phyloP scores from a whole-genome alignment of 2,113 vertebrate genomes.

The Leiothrix lutea region DNA sequence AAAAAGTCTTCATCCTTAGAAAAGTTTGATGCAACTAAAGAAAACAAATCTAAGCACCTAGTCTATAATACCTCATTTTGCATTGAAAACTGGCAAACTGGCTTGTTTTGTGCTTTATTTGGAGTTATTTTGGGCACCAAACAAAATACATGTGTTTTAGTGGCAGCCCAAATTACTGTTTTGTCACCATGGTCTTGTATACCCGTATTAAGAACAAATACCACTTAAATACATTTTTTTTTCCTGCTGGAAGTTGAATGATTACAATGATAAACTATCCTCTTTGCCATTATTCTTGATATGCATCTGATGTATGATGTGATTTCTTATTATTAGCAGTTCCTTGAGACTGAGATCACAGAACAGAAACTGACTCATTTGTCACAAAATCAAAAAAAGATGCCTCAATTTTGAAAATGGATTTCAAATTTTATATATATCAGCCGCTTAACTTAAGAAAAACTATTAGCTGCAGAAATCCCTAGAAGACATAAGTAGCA shows the following conservation, averaged over 20 bases:
- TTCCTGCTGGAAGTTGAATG: not conserved
- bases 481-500: not conserved
- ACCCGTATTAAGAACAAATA: not conserved
- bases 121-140: not conserved
- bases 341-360: not conserved
- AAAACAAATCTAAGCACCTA: not conserved
- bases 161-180: not conserved
- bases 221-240: not conserved
- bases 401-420: not conserved
- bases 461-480: not conserved
- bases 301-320: not conserved
- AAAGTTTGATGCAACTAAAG: not conserved
- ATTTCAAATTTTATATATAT: not conserved
- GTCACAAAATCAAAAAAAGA: not conserved
- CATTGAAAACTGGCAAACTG: not conserved
- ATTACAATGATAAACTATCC: not conserved
- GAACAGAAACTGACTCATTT: not conserved
- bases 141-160: not conserved
- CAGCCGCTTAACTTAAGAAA: not conserved
- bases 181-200: not conserved
- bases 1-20: not conserved
- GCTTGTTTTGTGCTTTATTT: not conserved
- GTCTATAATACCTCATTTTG: not conserved
- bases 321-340: not conserved
- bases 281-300: not conserved